Evolutionary conservation across 2,888 invertebrate species (phyloP).

Genomic region (Scaptomyza cyrtandrae): DNA sequence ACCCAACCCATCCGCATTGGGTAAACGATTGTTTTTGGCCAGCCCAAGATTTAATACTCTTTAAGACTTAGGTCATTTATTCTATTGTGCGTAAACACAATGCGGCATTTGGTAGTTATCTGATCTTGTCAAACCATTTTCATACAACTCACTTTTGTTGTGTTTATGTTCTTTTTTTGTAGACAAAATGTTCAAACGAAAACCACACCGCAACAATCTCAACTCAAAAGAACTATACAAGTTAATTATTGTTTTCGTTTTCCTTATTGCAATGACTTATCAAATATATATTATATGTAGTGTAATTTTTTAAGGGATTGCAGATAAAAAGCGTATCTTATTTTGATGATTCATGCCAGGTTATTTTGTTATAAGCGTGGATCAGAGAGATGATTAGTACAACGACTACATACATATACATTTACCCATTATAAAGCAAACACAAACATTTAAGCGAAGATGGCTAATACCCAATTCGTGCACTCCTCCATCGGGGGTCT

Average conservation of each 20-base stretch:
- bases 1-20: background rate
- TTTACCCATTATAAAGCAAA: too few relatives aligned
- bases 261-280: background rate
- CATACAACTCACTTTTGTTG: background rate
- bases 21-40: background rate
- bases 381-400: background rate
- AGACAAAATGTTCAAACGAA: slow-evolving; percentile 29
- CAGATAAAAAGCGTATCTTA: background rate
- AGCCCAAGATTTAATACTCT: background rate
- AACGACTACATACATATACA: background rate
- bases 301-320: background rate
- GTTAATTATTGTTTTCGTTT: background rate
- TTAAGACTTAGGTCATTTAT: background rate
- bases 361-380: background rate
- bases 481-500: background rate
- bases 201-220: slow-evolving; percentile 51
- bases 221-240: slow-evolving; percentile 31
- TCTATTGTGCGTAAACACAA: background rate
- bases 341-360: background rate
- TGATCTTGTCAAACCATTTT: background rate
- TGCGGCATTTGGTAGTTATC: background rate
- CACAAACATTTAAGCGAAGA: background rate
- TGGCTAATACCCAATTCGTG: slow-evolving; percentile 7
- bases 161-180: slow-evolving; percentile 23
- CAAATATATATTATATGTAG: background rate